Evolutionary conservation across 1,140 invertebrate genomes (phyloP).

Genomic region (Drosophila nigrodunni): DNA sequence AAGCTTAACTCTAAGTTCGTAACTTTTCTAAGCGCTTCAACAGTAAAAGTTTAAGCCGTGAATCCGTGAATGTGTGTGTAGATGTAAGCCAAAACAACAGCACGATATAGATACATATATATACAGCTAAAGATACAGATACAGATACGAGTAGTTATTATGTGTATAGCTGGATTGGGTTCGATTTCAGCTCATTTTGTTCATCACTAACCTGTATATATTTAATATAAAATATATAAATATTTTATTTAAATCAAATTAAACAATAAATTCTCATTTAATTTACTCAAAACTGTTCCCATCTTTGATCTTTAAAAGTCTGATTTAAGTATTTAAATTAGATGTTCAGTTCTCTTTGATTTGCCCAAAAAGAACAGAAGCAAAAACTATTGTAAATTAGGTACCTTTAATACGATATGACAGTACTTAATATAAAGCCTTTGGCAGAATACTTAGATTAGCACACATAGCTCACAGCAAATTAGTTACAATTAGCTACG

Average conservation of each 20-base stretch:
- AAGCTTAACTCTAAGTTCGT: conserved; percentile 65
- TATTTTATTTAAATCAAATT: too few species aligned
- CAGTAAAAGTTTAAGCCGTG: conserved; percentile 22
- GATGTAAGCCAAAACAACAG: conserved; percentile 27
- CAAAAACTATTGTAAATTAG: conserved; percentile 83
- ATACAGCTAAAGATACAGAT: conserved; percentile 18
- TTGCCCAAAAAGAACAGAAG: conserved; percentile 7
- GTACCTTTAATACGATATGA: conserved; percentile 71
- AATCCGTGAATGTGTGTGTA: conserved; percentile 49
- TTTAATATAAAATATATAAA: neutral
- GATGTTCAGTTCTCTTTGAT: conserved; percentile 8
- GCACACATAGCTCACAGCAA: conserved; percentile 65
- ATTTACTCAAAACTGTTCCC: neutral
- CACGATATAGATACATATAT: conserved; percentile 5
- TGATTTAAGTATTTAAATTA: conserved; percentile 9
- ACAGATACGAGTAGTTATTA: conserved; percentile 28
- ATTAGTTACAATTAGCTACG: conserved; percentile 59
- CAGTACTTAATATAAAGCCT: conserved; percentile 41
- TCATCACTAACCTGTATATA: conserved; percentile 36
- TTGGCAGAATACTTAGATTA: conserved; percentile 47
- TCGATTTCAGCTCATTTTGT: conserved; percentile 25
- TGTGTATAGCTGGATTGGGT: conserved; percentile 35
- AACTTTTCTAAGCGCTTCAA: conserved; percentile 75
- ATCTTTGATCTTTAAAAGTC: conserved; percentile 6
- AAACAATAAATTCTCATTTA: neutral